Evolutionary conservation across 2,113 vertebrate species (phyloP), one percentile per base, ranked within the genome.

Genomic region (Fulica atra): DNA sequence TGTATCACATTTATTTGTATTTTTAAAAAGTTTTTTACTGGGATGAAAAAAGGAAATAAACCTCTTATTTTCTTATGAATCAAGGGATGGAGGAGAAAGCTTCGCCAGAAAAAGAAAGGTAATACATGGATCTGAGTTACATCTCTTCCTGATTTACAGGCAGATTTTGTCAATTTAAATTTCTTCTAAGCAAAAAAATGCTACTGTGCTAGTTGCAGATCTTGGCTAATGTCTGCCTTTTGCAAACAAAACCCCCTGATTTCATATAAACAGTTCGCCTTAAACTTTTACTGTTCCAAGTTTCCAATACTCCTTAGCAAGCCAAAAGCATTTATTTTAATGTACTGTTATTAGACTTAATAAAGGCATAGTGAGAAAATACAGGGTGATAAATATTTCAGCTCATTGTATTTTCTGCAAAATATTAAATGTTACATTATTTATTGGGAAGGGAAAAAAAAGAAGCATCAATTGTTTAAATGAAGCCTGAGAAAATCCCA

Each of bases 351-450:
- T 94, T 95, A 71, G 69, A 92, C 65, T 96, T 96, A 97, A 97
- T 95, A 97, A 95, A 98, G 88, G 11, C 42, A 86, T 64, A 90
- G 51, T 92, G 95, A 88, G 83, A 94, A 94, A 97, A 35, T 89
- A 91, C 57, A 95, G 33, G 40, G 20, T 80, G 57, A 92, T 86
- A 93, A 92, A 97, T 95, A 94, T 89, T 96, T 97, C 90, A 95
- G 74, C 64, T 79, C 42, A 25, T 69, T 87, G 12, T 77, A 71
- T 96, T 91, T 73, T 93, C 90, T 96, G 81, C 70, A 94, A 95
- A 94, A 84, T 97, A 97, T 93, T 92, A 81, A 83, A 90, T 93
- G 72, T 42, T 97, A 64, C 79, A 94, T 97, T 97, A 97, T 96
- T 97, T 95, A 97, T 25, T 63, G 28, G 3, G 9, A 54, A 24